Evolutionary conservation across 2,113 vertebrate genomes (phyloP).

Genomic region (Dicaeum eximium): DNA sequence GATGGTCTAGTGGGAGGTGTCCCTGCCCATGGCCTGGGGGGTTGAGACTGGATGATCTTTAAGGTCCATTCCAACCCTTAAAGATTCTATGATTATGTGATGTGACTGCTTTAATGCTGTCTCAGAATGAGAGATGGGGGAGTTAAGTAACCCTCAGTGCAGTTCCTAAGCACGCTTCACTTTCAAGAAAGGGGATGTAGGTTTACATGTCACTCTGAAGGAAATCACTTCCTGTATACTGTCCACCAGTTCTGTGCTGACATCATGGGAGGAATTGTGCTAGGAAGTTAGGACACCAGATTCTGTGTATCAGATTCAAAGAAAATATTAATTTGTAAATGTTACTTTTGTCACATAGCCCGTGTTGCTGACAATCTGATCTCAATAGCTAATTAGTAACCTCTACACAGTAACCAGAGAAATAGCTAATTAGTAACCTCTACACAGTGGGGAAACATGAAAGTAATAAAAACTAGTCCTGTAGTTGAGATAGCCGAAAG

Average conservation of each 20-base stretch:
- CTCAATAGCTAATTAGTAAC: not conserved
- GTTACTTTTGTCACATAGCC: not conserved
- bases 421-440: not conserved
- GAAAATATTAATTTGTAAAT: not conserved
- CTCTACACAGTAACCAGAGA: not conserved
- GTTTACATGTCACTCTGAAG: not conserved
- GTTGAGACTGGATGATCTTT: not conserved
- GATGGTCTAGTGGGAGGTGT: not conserved
- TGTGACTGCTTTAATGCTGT: not conserved
- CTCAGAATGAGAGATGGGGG: accelerated
- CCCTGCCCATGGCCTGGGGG: not conserved
- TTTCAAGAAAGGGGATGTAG: conserved; percentile 30
- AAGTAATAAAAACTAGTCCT: not conserved
- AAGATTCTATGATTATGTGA: not conserved
- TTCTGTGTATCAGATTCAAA: not conserved
- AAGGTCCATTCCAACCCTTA: not conserved
- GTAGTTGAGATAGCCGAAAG: not conserved
- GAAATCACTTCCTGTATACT: not conserved
- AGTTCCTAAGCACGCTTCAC: not conserved
- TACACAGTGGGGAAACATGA: not conserved
- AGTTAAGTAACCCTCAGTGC: not conserved
- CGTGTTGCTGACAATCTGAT: not conserved
- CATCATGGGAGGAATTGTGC: not conserved
- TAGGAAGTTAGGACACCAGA: not conserved
- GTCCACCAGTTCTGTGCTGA: accelerated